phyloP scores from a whole-genome alignment of 1,140 invertebrate genomes.

The Hesperophylax magnus region DNA sequence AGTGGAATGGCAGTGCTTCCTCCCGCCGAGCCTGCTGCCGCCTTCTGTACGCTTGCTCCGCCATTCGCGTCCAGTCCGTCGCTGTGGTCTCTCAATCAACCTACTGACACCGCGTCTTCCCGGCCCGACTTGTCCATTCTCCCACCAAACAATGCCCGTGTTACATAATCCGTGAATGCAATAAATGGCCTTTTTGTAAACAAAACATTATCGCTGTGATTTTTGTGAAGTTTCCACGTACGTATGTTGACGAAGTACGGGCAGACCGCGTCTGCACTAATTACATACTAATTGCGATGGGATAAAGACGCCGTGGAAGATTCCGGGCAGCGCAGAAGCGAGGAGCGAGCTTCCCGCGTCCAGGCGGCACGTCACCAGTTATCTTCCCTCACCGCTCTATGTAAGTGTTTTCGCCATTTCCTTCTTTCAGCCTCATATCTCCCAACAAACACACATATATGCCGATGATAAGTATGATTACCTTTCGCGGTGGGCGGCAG shows the following conservation, averaged over 20 bases:
- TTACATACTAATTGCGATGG: background rate
- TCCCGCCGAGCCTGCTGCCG: background rate
- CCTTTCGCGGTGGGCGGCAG: conserved; percentile 11
- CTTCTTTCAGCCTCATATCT: background rate
- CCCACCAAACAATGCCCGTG: conserved; percentile 7
- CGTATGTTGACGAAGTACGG: background rate
- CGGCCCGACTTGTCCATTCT: background rate
- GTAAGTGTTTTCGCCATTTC: conserved; percentile 4
- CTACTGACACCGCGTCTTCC: background rate
- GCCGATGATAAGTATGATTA: background rate
- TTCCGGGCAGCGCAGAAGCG: background rate
- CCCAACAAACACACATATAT: background rate
- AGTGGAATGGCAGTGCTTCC: background rate
- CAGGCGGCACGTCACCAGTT: conserved; percentile 8
- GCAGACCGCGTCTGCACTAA: background rate
- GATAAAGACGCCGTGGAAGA: conserved; percentile 8
- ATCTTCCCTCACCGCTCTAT: too few relatives aligned
- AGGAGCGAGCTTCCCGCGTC: background rate
- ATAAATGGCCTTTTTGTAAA: conserved; percentile 16
- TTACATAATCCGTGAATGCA: conserved; percentile 39
- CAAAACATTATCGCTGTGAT: background rate
- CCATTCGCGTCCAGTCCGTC: conserved; percentile 38
- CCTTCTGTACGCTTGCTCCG: background rate
- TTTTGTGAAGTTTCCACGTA: conserved; percentile 19
- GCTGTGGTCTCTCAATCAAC: background rate